Evolutionary conservation across 2,888 invertebrate genomes (phyloP).

Genomic region (Vannuccia rotundouncinata): DNA sequence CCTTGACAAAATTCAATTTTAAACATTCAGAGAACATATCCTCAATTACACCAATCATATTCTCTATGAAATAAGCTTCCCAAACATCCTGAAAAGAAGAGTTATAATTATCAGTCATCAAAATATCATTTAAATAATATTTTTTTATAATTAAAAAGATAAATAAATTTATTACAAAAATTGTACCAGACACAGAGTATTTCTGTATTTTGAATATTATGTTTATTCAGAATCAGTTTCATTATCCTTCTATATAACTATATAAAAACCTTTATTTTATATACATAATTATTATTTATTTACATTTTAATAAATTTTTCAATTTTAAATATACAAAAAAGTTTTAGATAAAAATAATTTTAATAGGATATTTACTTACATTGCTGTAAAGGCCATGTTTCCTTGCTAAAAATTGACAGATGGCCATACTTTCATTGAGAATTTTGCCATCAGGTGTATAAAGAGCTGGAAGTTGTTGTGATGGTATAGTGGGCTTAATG

Average conservation of each 20-base stretch:
- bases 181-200: too few species aligned
- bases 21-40: background rate
- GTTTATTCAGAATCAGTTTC: too few species aligned
- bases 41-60: background rate
- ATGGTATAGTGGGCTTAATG: background rate
- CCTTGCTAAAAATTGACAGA: background rate
- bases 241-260: too few species aligned
- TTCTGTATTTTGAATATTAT: too few species aligned
- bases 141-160: background rate
- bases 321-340: too few species aligned
- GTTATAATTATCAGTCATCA: background rate
- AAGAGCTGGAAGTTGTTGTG: background rate
- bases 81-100: background rate
- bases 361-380: background rate
- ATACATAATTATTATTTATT: too few species aligned
- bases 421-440: background rate
- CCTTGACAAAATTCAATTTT: background rate
- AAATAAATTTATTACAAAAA: too few species aligned
- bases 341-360: too few species aligned
- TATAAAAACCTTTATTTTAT: too few species aligned
- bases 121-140: background rate
- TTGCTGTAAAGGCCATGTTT: background rate
- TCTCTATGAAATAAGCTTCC: background rate
- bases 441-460: background rate
- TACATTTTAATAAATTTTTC: too few species aligned